phyloP scores from a whole-genome alignment of 2,113 vertebrate genomes.

The Lophochroa leadbeateri region DNA sequence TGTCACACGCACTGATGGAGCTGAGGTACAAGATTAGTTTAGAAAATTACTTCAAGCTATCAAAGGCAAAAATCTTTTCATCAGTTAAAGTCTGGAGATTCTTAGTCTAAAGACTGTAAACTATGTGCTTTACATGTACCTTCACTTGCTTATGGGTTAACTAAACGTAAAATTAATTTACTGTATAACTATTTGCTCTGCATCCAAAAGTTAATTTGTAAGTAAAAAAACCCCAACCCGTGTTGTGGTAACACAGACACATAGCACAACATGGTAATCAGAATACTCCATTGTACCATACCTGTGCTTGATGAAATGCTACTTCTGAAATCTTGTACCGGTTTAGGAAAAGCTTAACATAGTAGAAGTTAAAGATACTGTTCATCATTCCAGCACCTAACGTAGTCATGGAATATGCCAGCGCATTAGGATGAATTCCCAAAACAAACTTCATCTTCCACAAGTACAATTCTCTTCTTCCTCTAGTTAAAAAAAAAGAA shows the following conservation, averaged over 20 bases:
- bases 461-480: constrained; percentile 32
- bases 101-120: not conserved
- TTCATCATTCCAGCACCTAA: constrained; percentile 89
- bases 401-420: constrained; percentile 88
- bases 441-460: constrained; percentile 59
- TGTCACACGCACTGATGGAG: not conserved
- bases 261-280: not conserved
- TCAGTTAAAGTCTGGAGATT: not conserved
- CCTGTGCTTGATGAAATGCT: constrained; percentile 88
- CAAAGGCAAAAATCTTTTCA: not conserved
- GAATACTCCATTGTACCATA: constrained; percentile 31
- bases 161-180: not conserved
- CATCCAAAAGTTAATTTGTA: not conserved
- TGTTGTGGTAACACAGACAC: not conserved
- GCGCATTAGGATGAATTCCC: constrained; percentile 73
- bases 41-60: not conserved
- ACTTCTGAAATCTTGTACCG: constrained; percentile 85
- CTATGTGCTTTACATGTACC: fast-evolving
- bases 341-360: constrained; percentile 89
- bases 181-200: not conserved
- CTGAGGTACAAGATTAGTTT: not conserved
- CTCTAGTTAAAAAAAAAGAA: constrained; percentile 24
- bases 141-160: not conserved
- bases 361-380: constrained; percentile 92
- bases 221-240: not conserved